Base-by-base conservation (phyloP, 2,888 invertebrate genomes). In the Leucophora obtusa region DNA sequence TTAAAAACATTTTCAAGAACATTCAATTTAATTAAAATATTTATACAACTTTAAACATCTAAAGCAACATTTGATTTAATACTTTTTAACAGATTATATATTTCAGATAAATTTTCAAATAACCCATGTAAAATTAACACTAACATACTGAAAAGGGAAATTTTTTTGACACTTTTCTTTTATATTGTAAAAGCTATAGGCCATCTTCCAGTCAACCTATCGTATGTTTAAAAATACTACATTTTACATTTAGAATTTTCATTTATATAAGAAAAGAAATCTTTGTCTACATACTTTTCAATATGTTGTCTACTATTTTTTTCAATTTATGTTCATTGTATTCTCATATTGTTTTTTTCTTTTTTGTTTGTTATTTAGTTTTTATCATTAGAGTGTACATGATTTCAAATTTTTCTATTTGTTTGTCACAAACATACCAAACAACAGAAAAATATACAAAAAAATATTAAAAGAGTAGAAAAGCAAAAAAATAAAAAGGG, bases 321-420 rank as follows among this genome's bases (percentile, higher is more conserved):
- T 59, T 11, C 17, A 17, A 15, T 10, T 38, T 6, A 8, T 17
- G 10, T 35, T 35, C 28, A 28, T 28, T 28, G 28, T 28, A 35
- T 38, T 38, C 18, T 59, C 28, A n/a, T 10, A 24, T 28, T 59
- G 15, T 58, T 28, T 15, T 15, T 47, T 24, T 3, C 6, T 28
- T 3, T 7, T 28, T 28, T 6, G 28, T 6, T 28, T 28, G 3
- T 24, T 73, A 24, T 24, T 50, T 24, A 50, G 11, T 47, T 21
- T 33, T 43, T 59, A 28, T 58, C 53, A 47, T 53, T 63, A 14
- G 38, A 50, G 56, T 43, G 50, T 62, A 51, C 69, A 69, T 75
- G 3, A 51, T 66, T 59, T 18, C 17, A 21, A 24, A 68, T 63
- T 18, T 33, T 5, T 28, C 50, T 18, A 28, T 59, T 35, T 51